A percentile compares a stretch with the other conserved stretches of the same genome.
phyloP scores from a whole-genome alignment of 2,113 vertebrate genomes.

The Anolis sagrei region DNA sequence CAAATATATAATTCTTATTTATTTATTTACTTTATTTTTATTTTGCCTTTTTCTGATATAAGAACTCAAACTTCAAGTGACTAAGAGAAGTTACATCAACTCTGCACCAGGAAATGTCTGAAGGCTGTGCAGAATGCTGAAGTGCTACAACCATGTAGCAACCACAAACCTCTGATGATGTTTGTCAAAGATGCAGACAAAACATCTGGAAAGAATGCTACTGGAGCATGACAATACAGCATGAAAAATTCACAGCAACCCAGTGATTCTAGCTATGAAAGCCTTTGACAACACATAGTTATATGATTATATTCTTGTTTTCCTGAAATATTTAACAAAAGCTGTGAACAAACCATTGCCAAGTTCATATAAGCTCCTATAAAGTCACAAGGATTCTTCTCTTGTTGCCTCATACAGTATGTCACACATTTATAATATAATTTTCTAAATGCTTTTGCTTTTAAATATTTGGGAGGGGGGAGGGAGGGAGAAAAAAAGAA shows the following conservation, averaged over 20 bases:
- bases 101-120: background rate
- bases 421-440: background rate
- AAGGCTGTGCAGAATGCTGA: background rate
- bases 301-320: background rate
- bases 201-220: no score
- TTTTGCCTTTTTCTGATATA: no score
- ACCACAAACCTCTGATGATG: no score
- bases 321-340: background rate
- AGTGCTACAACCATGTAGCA: background rate
- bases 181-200: no score
- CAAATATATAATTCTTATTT: no score
- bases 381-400: background rate
- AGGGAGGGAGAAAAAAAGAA: no score
- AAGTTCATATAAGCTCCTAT: background rate
- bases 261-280: no score
- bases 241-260: no score
- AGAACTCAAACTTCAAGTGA: no score
- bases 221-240: no score
- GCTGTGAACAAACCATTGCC: background rate
- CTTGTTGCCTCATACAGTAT: background rate
- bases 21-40: no score
- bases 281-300: no score
- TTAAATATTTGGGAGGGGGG: background rate
- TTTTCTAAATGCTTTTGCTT: conserved; percentile 2
- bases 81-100: background rate